Evolutionary conservation across 2,797 vertebrate genomes (phyloP), one percentile per base, ranked within the genome.

Genomic region (Microtus agrestis): DNA sequence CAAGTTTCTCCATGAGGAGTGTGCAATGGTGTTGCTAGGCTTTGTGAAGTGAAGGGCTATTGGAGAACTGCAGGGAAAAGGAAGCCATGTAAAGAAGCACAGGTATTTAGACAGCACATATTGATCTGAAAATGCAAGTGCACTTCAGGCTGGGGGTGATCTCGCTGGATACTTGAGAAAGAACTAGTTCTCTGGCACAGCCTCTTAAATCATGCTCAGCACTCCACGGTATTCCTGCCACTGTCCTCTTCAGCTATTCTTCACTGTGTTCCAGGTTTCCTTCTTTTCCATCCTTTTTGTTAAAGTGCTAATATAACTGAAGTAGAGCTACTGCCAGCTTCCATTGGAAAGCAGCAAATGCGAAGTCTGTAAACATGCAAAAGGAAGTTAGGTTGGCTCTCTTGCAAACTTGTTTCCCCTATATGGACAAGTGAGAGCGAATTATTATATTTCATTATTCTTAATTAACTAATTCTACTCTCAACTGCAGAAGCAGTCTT

Each of bases 361-460:
- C 97, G 94, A 97, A 87, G 82, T 93, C 56, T 93, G 77, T 85
- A 79, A 88, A 84, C 89, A 96, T 94, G 92, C 82, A 86, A 89
- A 93, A 95, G 27, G 40, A 97, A 93, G 17, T 34, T 92, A 54
- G 4, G 1, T 12, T 63, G 27, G 76, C 25, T 67, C 48, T 94
- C 27, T 94, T 97, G 87, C 65, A 97, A 95, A 97, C 82, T 93
- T 95, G 37, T 51, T 0, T 0, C 51, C 92, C 91, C 93, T 96
- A 59, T 96, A 89, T 94, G 88, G 98, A 78, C 96, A 98, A 97
- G 80, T 91, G 95, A 97, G 90, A 98, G 82, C 96, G 67, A 91
- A 93, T 94, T 95, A 65, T 29, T 15, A 95, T 95, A 79, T 46
- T 97, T 98, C 97, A 97, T 96, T 97, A 94, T 79, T 95, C 96